Evolutionary conservation across 1,140 invertebrate genomes (phyloP).

Genomic region (Leptestheria dahalacensis): DNA sequence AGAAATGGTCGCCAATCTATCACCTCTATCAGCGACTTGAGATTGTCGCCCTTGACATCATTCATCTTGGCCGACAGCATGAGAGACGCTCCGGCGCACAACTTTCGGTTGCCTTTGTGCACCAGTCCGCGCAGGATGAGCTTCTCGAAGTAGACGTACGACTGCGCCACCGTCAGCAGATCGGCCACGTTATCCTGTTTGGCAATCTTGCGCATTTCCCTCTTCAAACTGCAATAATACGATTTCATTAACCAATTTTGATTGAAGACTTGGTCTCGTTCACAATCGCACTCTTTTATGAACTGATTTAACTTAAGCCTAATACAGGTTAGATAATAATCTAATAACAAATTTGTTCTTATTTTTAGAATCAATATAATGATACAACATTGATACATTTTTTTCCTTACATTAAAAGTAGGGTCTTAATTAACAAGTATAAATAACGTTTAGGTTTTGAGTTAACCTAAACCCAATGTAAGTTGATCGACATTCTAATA

Average conservation of each 20-base stretch:
- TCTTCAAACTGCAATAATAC: constrained; percentile 69
- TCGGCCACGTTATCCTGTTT: constrained; percentile 73
- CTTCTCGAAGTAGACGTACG: constrained; percentile 96
- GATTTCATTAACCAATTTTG: constrained; percentile 13
- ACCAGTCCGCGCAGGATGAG: constrained; percentile 81
- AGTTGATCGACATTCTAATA: too few relatives aligned
- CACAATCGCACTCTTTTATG: too few relatives aligned
- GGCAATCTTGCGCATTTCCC: constrained; percentile 87
- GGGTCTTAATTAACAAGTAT: too few relatives aligned
- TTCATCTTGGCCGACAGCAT: constrained; percentile 89
- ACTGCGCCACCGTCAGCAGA: constrained; percentile 80
- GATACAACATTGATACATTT: too few relatives aligned
- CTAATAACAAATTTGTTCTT: too few relatives aligned
- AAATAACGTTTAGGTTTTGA: too few relatives aligned
- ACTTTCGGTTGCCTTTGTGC: constrained; percentile 86
- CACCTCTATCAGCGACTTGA: constrained; percentile 76
- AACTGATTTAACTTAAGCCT: too few relatives aligned
- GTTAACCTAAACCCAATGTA: too few relatives aligned
- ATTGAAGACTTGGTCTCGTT: too few relatives aligned
- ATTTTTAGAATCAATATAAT: too few relatives aligned
- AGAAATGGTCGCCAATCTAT: not conserved
- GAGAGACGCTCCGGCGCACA: constrained; percentile 87
- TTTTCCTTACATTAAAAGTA: too few relatives aligned
- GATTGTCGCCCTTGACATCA: constrained; percentile 77
- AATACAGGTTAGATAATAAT: too few relatives aligned